Percentiles rank a stretch among this genome's conserved stretches.
Evolutionary conservation across 1,140 invertebrate species (phyloP).

Genomic region (Euwallacea similis): DNA sequence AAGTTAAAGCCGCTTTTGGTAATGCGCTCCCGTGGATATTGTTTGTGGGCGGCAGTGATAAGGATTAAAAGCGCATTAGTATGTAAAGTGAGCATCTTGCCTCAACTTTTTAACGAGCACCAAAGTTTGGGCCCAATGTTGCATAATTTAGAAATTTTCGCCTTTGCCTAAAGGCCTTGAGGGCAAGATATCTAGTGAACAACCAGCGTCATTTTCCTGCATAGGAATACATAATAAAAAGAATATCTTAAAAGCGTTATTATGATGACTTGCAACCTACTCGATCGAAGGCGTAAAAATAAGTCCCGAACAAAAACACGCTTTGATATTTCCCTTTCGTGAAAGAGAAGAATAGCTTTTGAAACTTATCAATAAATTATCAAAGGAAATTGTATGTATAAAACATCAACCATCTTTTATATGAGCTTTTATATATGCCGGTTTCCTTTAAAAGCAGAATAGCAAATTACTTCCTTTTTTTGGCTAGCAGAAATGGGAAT

Average conservation of each 20-base stretch:
- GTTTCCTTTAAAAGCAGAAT: slow-evolving; percentile 4
- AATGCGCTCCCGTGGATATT: neutral
- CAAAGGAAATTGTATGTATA: slow-evolving; percentile 12
- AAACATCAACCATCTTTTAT: slow-evolving; percentile 14
- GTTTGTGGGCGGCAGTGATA: slow-evolving; percentile 13
- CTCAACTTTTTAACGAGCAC: slow-evolving; percentile 24
- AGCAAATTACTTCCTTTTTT: slow-evolving; percentile 10
- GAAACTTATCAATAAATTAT: slow-evolving; percentile 14
- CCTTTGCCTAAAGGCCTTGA: neutral
- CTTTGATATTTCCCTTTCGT: neutral
- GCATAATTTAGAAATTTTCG: slow-evolving; percentile 11
- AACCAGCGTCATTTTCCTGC: no score
- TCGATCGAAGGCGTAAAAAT: slow-evolving; percentile 1
- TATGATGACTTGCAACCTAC: slow-evolving; percentile 5
- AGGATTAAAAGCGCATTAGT: slow-evolving; percentile 26
- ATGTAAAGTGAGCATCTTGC: slow-evolving; percentile 31
- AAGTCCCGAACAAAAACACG: slow-evolving; percentile 7
- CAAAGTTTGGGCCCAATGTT: slow-evolving; percentile 19
- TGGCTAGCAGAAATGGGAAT: no score
- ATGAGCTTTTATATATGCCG: slow-evolving; percentile 4
- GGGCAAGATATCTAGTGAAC: no score
- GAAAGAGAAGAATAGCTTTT: slow-evolving; percentile 9
- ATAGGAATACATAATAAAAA: neutral
- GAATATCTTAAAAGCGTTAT: slow-evolving; percentile 1
- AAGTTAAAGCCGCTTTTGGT: slow-evolving; percentile 1